Evolutionary conservation across 2,888 invertebrate genomes (phyloP).

Genomic region (Ptycholaimellus sp.): DNA sequence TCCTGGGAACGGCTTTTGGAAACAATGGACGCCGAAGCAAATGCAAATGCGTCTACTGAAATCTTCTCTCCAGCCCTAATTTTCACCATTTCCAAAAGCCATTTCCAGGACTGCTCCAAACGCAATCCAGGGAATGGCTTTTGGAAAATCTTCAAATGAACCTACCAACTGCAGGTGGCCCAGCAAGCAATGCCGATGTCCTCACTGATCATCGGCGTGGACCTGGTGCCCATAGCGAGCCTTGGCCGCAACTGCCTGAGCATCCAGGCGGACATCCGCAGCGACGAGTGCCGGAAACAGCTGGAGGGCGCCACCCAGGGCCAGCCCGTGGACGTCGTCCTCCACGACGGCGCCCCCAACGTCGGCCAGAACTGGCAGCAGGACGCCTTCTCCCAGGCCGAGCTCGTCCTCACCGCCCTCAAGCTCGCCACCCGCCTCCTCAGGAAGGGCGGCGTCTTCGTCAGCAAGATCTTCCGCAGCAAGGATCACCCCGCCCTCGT

Average conservation of each 20-base stretch:
- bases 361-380: constrained; percentile 78
- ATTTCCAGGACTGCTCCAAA: too few relatives aligned
- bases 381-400: constrained; percentile 71
- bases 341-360: constrained; percentile 95
- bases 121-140: too few relatives aligned
- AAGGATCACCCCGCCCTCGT: constrained; percentile 83
- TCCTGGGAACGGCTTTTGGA: too few relatives aligned
- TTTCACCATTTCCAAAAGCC: too few relatives aligned
- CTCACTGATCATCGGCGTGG: constrained; percentile 32
- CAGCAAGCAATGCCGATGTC: constrained; percentile 72
- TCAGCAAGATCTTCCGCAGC: constrained; percentile 83
- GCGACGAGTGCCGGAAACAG: too few relatives aligned
- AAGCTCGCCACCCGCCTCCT: constrained; percentile 73
- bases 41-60: too few relatives aligned
- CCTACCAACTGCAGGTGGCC: constrained; percentile 83
- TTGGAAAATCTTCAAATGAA: too few relatives aligned
- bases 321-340: constrained; percentile 79
- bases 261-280: too few relatives aligned
- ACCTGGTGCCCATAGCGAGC: too few relatives aligned
- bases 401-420: constrained; percentile 51
- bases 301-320: constrained; percentile 88
- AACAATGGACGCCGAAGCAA: too few relatives aligned
- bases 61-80: too few relatives aligned
- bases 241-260: too few relatives aligned
- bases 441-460: constrained; percentile 73